phyloP scores from a whole-genome alignment of 2,113 vertebrate species.

The Erinaceus europaeus region DNA sequence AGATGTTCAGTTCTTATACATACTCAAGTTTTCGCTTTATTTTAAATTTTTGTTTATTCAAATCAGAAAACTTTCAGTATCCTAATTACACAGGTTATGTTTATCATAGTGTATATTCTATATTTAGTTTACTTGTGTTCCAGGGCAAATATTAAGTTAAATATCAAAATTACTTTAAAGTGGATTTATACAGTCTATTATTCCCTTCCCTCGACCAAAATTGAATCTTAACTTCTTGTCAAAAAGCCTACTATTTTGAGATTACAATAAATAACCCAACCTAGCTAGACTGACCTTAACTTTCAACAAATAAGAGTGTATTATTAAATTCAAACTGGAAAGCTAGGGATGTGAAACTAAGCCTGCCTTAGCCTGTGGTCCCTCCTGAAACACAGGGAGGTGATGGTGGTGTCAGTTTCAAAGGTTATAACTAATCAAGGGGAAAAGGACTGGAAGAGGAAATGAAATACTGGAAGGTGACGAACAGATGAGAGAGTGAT shows the following conservation, averaged over 20 bases:
- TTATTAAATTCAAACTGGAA: slow-evolving; percentile 1
- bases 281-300: neutral
- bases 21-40: neutral
- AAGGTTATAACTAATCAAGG: neutral
- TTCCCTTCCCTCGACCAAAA: neutral
- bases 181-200: neutral
- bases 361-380: neutral
- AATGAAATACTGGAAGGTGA: neutral
- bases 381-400: neutral
- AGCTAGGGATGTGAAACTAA: neutral
- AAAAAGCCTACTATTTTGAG: neutral
- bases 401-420: neutral
- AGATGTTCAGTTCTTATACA: neutral
- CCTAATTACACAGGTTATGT: neutral
- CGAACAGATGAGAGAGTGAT: neutral
- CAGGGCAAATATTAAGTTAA: neutral
- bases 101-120: neutral
- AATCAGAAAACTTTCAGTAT: neutral
- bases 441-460: neutral
- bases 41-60: neutral
- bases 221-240: neutral
- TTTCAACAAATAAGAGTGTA: neutral
- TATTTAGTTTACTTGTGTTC: neutral
- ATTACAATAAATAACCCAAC: slow-evolving; percentile 14
- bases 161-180: slow-evolving; percentile 22